Base-by-base conservation (phyloP, 2,797 vertebrate genomes). In the Ataeniobius toweri region DNA sequence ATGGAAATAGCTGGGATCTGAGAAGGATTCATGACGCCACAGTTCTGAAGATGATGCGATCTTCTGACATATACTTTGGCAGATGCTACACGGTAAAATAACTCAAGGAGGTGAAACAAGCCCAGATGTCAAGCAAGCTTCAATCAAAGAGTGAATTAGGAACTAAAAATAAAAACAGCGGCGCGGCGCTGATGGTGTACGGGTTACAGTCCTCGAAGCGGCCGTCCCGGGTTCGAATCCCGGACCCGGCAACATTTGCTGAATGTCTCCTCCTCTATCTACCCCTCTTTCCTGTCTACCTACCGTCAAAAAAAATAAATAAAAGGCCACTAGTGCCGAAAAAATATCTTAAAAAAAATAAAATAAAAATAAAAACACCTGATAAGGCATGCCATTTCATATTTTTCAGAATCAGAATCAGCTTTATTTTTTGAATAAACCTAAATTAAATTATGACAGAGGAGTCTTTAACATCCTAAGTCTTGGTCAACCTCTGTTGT, bases 1-100 rank as follows among this genome's bases (percentile, higher is more conserved):
- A 65, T 63, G 76, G 70, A 53, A 73, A 75, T 82, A 78, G 86
- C 51, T 67, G 44, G 13, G 53, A 68, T 58, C 26, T 68, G 20
- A 24, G 24, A 24, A 67, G 61, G 46, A 74, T 16, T 82, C 68
- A 74, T 67, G 48, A 78, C 74, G 68, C 50, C 28, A 63, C n/a
- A 59, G 44, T 24, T 61, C 48, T 3, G 16, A 68, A 84, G 55
- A 28, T 5, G 59, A n/a, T 0, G 9, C 14, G 48, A 36, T 36
- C 36, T 58, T 73, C 10, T 48, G 36, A 79, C 70, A n/a, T 2
- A 26, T 4, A 3, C 4, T 44, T 59, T 31, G 53, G 72, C 50
- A 79, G 36, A 51, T 65, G 78, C 74, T 8, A 16, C 68, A 72
- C 18, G 7, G 73, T 5, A 9, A 71, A n/a, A 61, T 56, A 31